Percentiles rank a stretch among this genome's conserved stretches.
These are phyloP conservation scores for Eurytoma adleriae DNA, from an alignment of 2,888 invertebrate species.

Conservation along the genomic window DNA sequence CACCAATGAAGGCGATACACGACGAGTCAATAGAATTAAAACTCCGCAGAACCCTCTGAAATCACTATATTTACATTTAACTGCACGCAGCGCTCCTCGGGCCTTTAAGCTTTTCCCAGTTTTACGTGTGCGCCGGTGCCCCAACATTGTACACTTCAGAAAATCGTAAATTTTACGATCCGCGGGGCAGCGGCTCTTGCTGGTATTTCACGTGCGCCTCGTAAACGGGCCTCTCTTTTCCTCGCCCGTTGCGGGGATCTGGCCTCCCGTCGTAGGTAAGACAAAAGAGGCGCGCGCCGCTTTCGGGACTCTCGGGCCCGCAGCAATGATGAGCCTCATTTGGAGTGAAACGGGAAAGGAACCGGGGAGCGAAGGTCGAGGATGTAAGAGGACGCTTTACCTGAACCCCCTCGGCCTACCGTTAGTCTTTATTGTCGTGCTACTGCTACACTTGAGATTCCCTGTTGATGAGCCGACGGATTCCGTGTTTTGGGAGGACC, in stretches of 20 bases:
- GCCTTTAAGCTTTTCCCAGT: conserved; percentile 31
- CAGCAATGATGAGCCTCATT: conserved; percentile 41
- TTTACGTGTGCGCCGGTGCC: not conserved
- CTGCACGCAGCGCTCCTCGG: not conserved
- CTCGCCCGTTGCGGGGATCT: conserved; percentile 7
- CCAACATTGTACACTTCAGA: conserved; percentile 25
- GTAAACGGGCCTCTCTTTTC: conserved; percentile 43
- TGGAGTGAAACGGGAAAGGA: conserved; percentile 37
- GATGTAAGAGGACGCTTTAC: conserved; percentile 25
- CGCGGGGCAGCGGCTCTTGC: conserved; percentile 31
- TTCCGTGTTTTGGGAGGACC: not conserved
- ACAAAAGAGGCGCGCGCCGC: conserved; percentile 11
- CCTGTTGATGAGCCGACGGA: not conserved
- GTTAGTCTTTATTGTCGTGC: conserved; percentile 20
- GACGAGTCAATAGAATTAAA: conserved; percentile 11
- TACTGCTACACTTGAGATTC: conserved; percentile 28
- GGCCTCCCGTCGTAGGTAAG: conserved; percentile 10
- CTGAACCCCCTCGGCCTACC: conserved; percentile 21
- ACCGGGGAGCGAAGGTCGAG: conserved; percentile 8
- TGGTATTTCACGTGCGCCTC: conserved; percentile 49
- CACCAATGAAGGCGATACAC: conserved; percentile 2
- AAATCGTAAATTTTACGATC: conserved; percentile 55
- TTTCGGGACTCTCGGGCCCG: conserved; percentile 21
- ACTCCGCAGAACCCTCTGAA: conserved; percentile 10
- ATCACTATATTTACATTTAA: conserved; percentile 46